Conservation (phyloP, 2,888 invertebrate genomes). For the Pristionchus fissidentatus region DNA sequence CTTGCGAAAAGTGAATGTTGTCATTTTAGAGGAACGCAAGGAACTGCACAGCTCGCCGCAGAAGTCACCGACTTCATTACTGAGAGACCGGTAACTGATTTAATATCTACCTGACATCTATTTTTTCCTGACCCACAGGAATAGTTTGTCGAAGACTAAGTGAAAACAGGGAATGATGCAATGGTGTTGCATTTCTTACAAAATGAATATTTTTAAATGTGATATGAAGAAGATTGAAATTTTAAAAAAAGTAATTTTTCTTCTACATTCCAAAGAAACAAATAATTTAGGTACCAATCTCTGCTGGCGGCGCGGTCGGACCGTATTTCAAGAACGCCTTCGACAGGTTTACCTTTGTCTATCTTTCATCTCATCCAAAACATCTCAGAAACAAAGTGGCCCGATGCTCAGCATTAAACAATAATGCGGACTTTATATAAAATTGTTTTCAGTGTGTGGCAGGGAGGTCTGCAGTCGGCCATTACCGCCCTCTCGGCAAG, state of each 20-base stretch:
- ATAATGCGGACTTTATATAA: not conserved
- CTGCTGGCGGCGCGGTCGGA: not conserved
- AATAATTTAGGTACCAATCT: not conserved
- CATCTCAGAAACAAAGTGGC: not conserved
- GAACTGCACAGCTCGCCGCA: slow-evolving; percentile 1
- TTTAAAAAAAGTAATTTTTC: not conserved
- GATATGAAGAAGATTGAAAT: not conserved
- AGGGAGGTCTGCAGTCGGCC: not conserved
- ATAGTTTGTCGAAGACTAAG: too few species aligned
- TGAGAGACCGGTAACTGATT: not conserved
- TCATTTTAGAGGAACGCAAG: slow-evolving; percentile 1
- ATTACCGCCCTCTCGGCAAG: not conserved
- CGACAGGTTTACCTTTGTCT: slow-evolving; percentile 25
- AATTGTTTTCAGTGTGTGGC: not conserved
- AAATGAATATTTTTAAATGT: not conserved
- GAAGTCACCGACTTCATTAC: not conserved
- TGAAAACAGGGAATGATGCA: too few species aligned
- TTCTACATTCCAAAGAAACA: not conserved
- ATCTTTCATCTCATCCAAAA: not conserved
- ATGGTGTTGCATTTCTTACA: not conserved
- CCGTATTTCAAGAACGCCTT: slow-evolving; percentile 22
- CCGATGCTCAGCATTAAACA: too few species aligned
- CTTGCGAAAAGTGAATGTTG: not conserved
- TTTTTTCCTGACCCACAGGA: too few species aligned
- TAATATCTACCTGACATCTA: too few species aligned